Percentiles rank a stretch among this genome's conserved stretches.
phyloP scores from a whole-genome alignment of 2,888 invertebrate species.

The Homarus gammarus region DNA sequence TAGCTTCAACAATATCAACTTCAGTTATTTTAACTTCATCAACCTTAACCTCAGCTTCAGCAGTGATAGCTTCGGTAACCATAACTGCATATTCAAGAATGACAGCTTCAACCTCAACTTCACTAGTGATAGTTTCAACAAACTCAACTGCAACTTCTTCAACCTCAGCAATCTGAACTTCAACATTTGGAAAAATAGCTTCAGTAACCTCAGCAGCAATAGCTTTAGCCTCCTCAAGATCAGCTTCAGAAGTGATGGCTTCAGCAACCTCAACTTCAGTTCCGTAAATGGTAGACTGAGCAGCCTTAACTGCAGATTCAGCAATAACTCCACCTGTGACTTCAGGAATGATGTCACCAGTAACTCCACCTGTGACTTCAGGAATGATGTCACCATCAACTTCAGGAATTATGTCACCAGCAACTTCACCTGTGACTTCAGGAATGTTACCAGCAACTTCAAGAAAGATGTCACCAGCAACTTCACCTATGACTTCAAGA shows the following conservation, averaged over 20 bases:
- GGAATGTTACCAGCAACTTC: too few species aligned
- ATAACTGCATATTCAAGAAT: not conserved
- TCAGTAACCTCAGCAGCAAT: not conserved
- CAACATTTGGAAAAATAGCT: not conserved
- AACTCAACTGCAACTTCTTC: not conserved
- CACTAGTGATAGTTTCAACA: not conserved
- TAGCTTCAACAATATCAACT: not conserved
- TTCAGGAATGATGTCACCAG: too few species aligned
- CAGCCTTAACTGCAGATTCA: slow-evolving; percentile 14
- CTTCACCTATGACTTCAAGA: too few species aligned
- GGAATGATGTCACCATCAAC: too few species aligned
- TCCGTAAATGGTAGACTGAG: too few species aligned
- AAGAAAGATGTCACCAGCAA: too few species aligned
- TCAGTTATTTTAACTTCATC: too few species aligned
- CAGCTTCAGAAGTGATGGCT: not conserved
- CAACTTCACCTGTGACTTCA: too few species aligned
- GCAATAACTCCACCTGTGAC: too few species aligned
- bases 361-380: too few species aligned
- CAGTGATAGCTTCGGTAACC: not conserved
- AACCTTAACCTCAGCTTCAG: not conserved
- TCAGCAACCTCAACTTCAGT: too few species aligned
- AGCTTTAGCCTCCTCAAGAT: not conserved
- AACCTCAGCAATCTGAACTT: not conserved
- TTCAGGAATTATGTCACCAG: too few species aligned
- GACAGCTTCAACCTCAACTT: not conserved